These are phyloP conservation scores for Machimus rusticus DNA, from an alignment of 2,888 invertebrate genomes.

Conservation along the genomic window DNA sequence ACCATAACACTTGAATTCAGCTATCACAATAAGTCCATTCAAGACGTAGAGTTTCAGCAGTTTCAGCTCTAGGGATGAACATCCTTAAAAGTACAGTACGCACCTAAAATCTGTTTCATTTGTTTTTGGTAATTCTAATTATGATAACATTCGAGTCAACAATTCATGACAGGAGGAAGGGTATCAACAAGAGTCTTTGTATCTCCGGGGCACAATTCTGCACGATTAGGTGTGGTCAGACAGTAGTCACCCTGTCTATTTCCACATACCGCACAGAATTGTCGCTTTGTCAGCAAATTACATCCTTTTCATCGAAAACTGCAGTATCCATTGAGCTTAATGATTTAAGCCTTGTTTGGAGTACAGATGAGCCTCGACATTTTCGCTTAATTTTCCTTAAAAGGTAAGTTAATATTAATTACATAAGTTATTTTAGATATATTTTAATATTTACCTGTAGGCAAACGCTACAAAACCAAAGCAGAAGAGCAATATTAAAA, in stretches of 20 bases:
- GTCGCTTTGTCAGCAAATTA: conserved; percentile 96
- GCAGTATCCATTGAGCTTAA: conserved; percentile 78
- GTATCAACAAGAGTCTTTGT: conserved; percentile 31
- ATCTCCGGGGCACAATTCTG: conserved; percentile 63
- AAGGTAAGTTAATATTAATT: conserved; percentile 53
- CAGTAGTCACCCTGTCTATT: conserved; percentile 88
- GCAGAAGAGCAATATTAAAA: conserved; percentile 61
- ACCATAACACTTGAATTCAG: conserved; percentile 26
- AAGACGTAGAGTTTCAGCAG: not conserved
- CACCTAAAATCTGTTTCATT: conserved; percentile 24
- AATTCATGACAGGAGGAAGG: conserved; percentile 43
- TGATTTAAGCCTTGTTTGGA: conserved; percentile 82
- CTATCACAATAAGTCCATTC: conserved; percentile 1
- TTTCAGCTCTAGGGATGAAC: conserved; percentile 14
- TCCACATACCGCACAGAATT: conserved; percentile 93
- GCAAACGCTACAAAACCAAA: conserved; percentile 64
- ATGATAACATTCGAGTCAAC: conserved; percentile 39
- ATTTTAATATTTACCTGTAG: conserved; percentile 64
- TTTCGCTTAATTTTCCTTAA: conserved; percentile 67
- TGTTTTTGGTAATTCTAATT: not conserved
- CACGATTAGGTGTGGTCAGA: conserved; percentile 69
- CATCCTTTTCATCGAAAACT: conserved; percentile 85
- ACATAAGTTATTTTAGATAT: not conserved
- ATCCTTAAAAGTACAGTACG: conserved; percentile 32
- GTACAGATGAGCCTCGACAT: conserved; percentile 75